phyloP scores from a whole-genome alignment of 1,140 invertebrate species.

The Laupala kohalensis region DNA sequence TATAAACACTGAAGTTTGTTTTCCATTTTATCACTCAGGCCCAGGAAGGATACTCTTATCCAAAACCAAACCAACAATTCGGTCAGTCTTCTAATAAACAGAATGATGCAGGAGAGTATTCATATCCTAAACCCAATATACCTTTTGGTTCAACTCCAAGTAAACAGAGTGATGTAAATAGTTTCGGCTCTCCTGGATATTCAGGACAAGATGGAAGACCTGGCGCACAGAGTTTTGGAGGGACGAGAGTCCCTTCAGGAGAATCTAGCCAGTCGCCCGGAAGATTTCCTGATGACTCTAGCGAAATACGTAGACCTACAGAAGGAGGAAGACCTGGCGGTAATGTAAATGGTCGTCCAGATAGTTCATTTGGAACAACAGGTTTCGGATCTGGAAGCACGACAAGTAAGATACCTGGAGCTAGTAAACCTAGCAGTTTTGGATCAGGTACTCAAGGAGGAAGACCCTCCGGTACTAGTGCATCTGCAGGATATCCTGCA shows the following conservation, averaged over 20 bases:
- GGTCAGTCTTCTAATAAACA: too few relatives aligned
- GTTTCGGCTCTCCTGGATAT: too few relatives aligned
- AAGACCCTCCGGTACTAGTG: conserved; percentile 19
- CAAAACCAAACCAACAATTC: background rate
- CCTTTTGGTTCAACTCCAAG: too few relatives aligned
- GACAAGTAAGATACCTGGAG: conserved; percentile 15
- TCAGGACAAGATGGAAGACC: background rate
- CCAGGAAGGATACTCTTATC: background rate
- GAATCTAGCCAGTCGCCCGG: background rate
- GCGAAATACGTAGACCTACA: conserved; percentile 14
- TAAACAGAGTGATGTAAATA: too few relatives aligned
- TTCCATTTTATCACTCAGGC: too few relatives aligned
- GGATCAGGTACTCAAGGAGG: conserved; percentile 17
- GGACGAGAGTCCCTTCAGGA: background rate
- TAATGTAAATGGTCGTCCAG: conserved; percentile 14
- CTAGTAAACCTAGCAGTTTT: conserved; percentile 19
- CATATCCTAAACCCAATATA: background rate
- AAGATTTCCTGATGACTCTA: conserved; percentile 1
- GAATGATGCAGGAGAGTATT: background rate
- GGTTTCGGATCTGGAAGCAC: conserved; percentile 18
- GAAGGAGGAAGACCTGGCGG: conserved; percentile 17
- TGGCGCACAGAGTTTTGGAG: background rate
- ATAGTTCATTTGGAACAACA: conserved; percentile 17
- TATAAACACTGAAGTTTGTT: too few relatives aligned
- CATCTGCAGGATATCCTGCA: conserved; percentile 17